phyloP scores from a whole-genome alignment of 2,888 invertebrate genomes.

The Himalopsyche tibetana region DNA sequence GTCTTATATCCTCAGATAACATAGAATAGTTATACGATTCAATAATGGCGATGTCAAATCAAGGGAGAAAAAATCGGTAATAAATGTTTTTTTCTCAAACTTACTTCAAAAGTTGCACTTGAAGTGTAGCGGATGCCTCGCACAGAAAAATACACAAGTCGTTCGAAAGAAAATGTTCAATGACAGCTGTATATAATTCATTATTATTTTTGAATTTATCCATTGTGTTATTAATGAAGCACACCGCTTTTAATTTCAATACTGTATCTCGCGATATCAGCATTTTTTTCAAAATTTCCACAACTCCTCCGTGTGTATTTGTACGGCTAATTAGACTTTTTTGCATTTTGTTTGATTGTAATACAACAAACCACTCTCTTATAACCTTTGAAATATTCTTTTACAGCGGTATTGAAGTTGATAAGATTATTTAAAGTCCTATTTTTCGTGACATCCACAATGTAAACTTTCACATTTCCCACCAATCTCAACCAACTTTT shows the following conservation, averaged over 20 bases:
- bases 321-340: neutral
- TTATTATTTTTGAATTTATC: slow-evolving; percentile 31
- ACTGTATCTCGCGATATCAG: slow-evolving; percentile 59
- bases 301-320: neutral
- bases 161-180: slow-evolving; percentile 55
- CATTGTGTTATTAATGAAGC: slow-evolving; percentile 50
- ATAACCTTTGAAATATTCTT: too few relatives aligned
- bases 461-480: slow-evolving; percentile 45
- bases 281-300: slow-evolving; percentile 62
- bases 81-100: neutral
- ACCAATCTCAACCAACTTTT: slow-evolving; percentile 35
- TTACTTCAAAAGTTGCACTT: slow-evolving; percentile 58
- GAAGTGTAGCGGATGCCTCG: slow-evolving; percentile 62
- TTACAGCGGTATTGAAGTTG: too few relatives aligned
- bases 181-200: neutral
- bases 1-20: too few relatives aligned
- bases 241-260: slow-evolving; percentile 59
- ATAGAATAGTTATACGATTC: too few relatives aligned
- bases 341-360: neutral
- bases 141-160: slow-evolving; percentile 61
- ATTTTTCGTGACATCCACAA: neutral
- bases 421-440: too few relatives aligned
- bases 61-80: too few relatives aligned
- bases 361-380: too few relatives aligned
- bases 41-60: too few relatives aligned